Conservation (phyloP, 2,113 vertebrate species). For the Origma solitaria region DNA sequence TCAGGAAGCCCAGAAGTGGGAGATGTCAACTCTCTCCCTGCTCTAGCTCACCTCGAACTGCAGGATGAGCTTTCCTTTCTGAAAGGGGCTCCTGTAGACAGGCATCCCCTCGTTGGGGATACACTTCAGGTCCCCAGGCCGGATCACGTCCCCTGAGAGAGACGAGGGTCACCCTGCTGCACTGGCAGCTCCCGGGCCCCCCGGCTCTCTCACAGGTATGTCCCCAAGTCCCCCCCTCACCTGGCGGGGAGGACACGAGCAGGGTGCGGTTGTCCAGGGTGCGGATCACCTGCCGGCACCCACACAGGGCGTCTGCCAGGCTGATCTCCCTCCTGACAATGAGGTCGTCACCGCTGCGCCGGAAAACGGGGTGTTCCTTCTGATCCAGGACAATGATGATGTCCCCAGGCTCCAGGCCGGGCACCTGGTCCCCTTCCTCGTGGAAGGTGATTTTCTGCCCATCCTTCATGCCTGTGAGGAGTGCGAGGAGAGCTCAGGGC, state of each 20-base stretch:
- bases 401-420: constrained; percentile 58
- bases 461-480: constrained; percentile 52
- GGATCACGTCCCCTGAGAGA: constrained; percentile 58
- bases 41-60: constrained; percentile 52
- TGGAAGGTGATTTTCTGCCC: constrained; percentile 70
- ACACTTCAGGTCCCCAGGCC: constrained; percentile 51
- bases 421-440: constrained; percentile 65
- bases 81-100: constrained; percentile 40
- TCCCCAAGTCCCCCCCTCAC: not conserved
- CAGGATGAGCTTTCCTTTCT: constrained; percentile 66
- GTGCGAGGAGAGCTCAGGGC: accelerated
- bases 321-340: constrained; percentile 51
- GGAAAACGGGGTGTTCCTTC: constrained; percentile 61
- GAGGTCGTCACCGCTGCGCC: constrained; percentile 43
- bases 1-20: accelerated
- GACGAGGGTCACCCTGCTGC: accelerated
- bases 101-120: constrained; percentile 70
- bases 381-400: constrained; percentile 64
- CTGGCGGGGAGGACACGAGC: constrained; percentile 54
- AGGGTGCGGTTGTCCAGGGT: constrained; percentile 65
- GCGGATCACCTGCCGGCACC: constrained; percentile 56
- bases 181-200: accelerated
- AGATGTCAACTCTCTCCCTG: accelerated
- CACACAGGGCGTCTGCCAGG: constrained; percentile 62
- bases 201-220: accelerated